Base-by-base conservation (phyloP, 2,888 invertebrate species). In the Noctua janthina region DNA sequence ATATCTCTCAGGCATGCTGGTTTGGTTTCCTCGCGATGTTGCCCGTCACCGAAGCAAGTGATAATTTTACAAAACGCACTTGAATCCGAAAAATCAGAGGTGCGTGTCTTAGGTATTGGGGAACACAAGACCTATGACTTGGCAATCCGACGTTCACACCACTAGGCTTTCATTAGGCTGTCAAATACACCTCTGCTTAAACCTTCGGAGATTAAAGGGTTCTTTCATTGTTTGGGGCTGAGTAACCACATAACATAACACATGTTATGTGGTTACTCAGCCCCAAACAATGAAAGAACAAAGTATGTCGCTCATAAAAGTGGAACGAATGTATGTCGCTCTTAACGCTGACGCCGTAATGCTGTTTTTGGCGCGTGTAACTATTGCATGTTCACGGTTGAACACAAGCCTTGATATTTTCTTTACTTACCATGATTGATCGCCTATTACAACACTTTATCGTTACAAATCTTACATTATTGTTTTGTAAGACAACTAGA, bases 401-500 rank as follows among this genome's bases (percentile, higher is more conserved):
- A 39, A 39, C 39, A 39, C 59, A 23, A 66, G 39, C 23, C 15
- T 43, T 20, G 15, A 56, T 29, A 56, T 1, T 59, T 20, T 59
- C 35, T 10, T 64, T 35, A 51, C 51, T 13, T 23, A 56, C 29
- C 6, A 68, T 76, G 74, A 84, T 84, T 81, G 85, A 84, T 84
- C 43, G 56, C n/a, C 29, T 46, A 59, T 83, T 83, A 64, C 74
- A 59, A 76, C 69, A 70, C 13, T 20, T 49, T 35, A 74, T 75
- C 70, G 67, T 76, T 66, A 74, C 68, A 74, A 76, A 82, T 72
- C 35, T 62, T 39, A 76, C 69, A 71, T 66, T 54, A 79, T 35
- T 74, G 67, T 79, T 74, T 71, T 77, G 76, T 69, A 56, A 72
- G 74, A 68, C 59, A 62, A 70, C 29, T 10, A 49, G 20, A 83